These are phyloP conservation scores for Coleophora deauratella DNA, from an alignment of 2,888 invertebrate species.

Conservation along the genomic window DNA sequence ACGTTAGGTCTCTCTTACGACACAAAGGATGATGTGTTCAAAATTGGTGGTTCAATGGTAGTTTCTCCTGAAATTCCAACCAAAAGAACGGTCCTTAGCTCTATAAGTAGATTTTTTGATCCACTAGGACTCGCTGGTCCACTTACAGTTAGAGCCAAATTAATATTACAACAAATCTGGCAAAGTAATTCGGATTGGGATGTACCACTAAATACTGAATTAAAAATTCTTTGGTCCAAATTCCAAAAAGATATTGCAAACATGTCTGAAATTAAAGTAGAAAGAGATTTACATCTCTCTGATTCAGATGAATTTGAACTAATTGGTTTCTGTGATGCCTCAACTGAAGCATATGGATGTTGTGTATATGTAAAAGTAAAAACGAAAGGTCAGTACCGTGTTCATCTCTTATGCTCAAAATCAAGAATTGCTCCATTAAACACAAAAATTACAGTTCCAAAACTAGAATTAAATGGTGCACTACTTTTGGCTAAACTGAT, in stretches of 20 bases:
- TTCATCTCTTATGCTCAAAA: background rate
- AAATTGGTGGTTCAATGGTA: background rate
- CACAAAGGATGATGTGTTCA: background rate
- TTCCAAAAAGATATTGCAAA: too few relatives aligned
- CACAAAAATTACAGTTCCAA: background rate
- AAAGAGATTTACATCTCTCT: too few relatives aligned
- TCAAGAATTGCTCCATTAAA: background rate
- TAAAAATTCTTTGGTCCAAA: too few relatives aligned
- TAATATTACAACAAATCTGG: conserved; percentile 1
- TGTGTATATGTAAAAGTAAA: background rate
- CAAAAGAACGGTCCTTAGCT: background rate
- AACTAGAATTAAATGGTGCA: background rate
- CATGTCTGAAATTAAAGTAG: too few relatives aligned
- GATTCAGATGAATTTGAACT: too few relatives aligned
- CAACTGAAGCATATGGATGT: background rate
- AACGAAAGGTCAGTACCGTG: background rate
- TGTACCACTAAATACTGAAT: too few relatives aligned
- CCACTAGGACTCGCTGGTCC: conserved; percentile 2
- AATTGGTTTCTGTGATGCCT: background rate
- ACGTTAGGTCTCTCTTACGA: conserved; percentile 1
- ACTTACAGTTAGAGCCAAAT: background rate
- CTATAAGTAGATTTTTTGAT: conserved; percentile 2
- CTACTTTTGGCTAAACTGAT: background rate
- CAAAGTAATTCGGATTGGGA: background rate
- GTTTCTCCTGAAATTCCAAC: background rate